Conservation (phyloP, 2,113 vertebrate species). For the Calidris pugnax region DNA sequence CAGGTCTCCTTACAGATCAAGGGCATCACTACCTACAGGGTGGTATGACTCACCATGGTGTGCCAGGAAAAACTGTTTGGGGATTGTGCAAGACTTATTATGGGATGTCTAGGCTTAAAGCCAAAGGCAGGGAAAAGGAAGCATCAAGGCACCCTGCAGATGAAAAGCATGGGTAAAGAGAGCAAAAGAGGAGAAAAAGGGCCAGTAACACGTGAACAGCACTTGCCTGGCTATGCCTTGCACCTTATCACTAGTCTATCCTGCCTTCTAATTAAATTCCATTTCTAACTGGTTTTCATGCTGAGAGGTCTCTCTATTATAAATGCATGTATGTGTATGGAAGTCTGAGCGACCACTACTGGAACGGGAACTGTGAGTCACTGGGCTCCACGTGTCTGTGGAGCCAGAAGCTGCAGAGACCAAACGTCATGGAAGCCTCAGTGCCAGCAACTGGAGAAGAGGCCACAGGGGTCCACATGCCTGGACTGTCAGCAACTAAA, state of each 20-base stretch:
- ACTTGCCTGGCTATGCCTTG: not conserved
- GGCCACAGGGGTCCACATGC: too few species aligned
- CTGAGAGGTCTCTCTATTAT: not conserved
- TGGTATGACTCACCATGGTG: not conserved
- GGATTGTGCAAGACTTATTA: not conserved
- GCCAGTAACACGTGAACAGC: not conserved
- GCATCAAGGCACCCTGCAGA: not conserved
- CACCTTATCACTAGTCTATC: not conserved
- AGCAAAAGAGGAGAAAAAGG: not conserved
- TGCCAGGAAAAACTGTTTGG: not conserved
- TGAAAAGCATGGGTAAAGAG: not conserved
- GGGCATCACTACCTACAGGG: not conserved
- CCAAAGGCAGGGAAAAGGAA: not conserved
- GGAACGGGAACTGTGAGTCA: not conserved
- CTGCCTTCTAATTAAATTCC: not conserved
- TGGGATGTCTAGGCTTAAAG: not conserved
- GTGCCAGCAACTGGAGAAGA: not conserved
- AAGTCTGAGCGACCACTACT: not conserved
- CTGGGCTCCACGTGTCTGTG: not conserved
- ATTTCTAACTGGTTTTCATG: not conserved
- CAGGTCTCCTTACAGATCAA: not conserved
- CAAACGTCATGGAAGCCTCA: not conserved
- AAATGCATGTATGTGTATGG: rapidly evolving
- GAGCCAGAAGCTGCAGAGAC: not conserved
- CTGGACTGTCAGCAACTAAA: rapidly evolving